A percentile compares a stretch with the other conserved stretches of the same genome.
phyloP scores from a whole-genome alignment of 2,113 vertebrate species.

The Sinocyclocheilus anophthalmus region DNA sequence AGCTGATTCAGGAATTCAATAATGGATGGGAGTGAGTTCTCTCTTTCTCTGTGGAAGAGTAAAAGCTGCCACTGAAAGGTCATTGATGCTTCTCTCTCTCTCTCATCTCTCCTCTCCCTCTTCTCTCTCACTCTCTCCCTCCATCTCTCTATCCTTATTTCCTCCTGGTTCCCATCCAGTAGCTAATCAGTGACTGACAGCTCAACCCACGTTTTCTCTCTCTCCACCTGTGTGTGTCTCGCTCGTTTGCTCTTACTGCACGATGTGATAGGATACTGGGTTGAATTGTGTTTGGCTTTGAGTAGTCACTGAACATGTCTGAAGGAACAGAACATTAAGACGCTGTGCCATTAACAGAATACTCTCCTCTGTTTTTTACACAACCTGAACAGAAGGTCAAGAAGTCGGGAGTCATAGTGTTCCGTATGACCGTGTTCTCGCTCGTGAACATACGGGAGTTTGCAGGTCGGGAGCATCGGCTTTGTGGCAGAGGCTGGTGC shows the following conservation, averaged over 20 bases:
- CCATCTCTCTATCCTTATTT: constrained; percentile 21
- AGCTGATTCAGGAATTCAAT: constrained; percentile 37
- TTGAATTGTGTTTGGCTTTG: constrained; percentile 33
- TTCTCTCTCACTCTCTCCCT: constrained; percentile 8
- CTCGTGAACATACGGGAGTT: background rate
- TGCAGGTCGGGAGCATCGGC: background rate
- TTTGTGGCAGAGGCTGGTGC: background rate
- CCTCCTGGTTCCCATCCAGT: constrained; percentile 10
- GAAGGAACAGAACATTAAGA: constrained; percentile 24
- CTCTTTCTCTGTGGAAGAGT: constrained; percentile 13
- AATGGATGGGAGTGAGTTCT: background rate
- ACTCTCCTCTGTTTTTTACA: background rate
- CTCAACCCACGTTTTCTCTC: background rate
- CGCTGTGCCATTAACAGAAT: background rate
- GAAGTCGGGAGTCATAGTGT: background rate
- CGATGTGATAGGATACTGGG: constrained; percentile 30
- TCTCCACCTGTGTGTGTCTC: constrained; percentile 13
- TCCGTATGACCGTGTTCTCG: background rate
- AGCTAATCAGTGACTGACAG: constrained; percentile 32
- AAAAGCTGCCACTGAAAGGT: constrained; percentile 31
- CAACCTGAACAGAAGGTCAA: constrained; percentile 10
- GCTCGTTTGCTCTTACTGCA: constrained; percentile 29
- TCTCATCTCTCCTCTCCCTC: constrained; percentile 3
- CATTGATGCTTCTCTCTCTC: constrained; percentile 9
- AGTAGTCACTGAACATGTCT: constrained; percentile 14